A percentile compares a stretch with the other conserved stretches of the same genome.
phyloP scores from a whole-genome alignment of 2,113 vertebrate genomes.

The Prochilodus magdalenae region DNA sequence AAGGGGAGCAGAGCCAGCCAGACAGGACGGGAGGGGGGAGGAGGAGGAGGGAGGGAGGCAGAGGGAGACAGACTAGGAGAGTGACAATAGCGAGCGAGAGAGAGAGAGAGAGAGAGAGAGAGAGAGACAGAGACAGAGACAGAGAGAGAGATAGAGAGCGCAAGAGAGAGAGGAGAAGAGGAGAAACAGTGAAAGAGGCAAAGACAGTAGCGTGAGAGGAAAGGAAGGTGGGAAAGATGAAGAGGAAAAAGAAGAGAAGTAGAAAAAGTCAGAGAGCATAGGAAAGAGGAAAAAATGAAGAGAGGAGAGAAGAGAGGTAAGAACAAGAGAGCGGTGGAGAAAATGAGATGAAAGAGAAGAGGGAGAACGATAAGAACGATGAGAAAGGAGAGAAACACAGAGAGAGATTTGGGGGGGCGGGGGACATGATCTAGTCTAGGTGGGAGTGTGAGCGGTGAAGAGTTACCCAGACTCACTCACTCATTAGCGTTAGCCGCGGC shows the following conservation, averaged over 20 bases:
- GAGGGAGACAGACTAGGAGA: constrained; percentile 43
- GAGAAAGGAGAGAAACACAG: too few species aligned
- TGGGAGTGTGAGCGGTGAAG: too few species aligned
- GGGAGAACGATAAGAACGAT: neutral
- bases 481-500: constrained; percentile 68
- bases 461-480: constrained; percentile 48
- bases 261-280: neutral
- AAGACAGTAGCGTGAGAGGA: neutral
- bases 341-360: constrained; percentile 50
- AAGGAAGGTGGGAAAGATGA: neutral
- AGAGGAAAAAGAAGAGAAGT: neutral
- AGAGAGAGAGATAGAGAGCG: constrained; percentile 52
- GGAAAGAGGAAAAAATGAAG: neutral
- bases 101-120: constrained; percentile 21
- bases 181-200: too few species aligned
- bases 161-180: constrained; percentile 10
- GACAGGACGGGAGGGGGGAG: constrained; percentile 46
- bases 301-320: constrained; percentile 12
- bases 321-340: constrained; percentile 36
- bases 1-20: constrained; percentile 68
- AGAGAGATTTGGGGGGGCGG: too few species aligned
- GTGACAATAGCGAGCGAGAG: constrained; percentile 46
- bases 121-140: constrained; percentile 19
- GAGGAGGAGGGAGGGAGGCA: constrained; percentile 23
- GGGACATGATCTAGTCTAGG: too few species aligned